phyloP scores from a whole-genome alignment of 2,888 invertebrate genomes.

The Acronicta aceris region DNA sequence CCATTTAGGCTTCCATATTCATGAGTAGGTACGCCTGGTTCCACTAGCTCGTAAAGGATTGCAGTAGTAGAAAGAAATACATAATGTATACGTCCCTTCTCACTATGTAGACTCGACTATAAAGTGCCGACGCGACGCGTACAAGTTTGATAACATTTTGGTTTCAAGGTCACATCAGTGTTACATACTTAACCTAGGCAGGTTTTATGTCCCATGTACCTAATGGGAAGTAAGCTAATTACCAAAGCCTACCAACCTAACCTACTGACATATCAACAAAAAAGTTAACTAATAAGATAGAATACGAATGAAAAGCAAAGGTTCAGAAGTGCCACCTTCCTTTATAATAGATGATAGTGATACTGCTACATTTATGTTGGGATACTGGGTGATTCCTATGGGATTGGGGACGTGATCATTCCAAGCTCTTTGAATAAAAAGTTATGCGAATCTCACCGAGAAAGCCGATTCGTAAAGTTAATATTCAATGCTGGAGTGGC shows the following conservation, averaged over 20 bases:
- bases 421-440: constrained; percentile 14
- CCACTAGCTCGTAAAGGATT: constrained; percentile 34
- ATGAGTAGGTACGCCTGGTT: constrained; percentile 24
- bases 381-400: no score
- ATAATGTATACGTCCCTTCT: constrained; percentile 33
- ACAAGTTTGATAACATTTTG: constrained; percentile 24
- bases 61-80: constrained; percentile 30
- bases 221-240: no score
- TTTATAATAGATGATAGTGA: not conserved
- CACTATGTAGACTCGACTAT: constrained; percentile 30
- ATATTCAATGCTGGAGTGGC: constrained; percentile 75
- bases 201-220: no score
- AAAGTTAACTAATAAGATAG: no score
- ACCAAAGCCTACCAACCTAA: no score
- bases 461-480: constrained; percentile 67
- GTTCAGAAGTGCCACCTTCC: no score
- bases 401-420: no score
- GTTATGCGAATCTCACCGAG: constrained; percentile 58
- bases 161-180: constrained; percentile 10
- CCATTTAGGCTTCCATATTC: constrained; percentile 38
- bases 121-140: constrained; percentile 19
- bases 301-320: no score
- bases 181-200: constrained; percentile 4
- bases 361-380: not conserved
- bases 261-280: no score